Base-by-base conservation (phyloP, 2,797 vertebrate species). In the Labroides dimidiatus region DNA sequence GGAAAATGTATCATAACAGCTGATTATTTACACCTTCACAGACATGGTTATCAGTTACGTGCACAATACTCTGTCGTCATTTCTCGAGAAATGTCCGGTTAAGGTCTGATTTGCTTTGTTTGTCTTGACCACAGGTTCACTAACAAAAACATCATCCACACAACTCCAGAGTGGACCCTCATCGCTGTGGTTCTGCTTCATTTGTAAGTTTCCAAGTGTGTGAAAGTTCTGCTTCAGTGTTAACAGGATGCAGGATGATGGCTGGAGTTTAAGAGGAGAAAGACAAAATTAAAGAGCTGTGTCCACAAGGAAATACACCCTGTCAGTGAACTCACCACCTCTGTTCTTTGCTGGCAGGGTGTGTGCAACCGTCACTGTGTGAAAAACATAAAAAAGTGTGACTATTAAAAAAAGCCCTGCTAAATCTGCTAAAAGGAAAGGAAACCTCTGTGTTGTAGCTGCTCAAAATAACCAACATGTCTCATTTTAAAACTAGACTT, bases 71-170 rank as follows among this genome's bases (percentile, higher is more conserved):
- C 37, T 14, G 37, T 39, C 11, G 37, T 39, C 12, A 14, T 12
- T 12, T 39, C 13, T 19, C 1, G 11, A 20, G 15, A 51, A 30
- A 42, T 43, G 6, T 37, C 15, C 42, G 15, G 15, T 10, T 24
- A 60, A 6, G 10, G 37, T 42, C 19, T 62, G 39, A 17, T 17
- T 36, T 41, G 23, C 41, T 39, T 47, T 24, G 30, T 60, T 20
- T 83, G 12, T 75, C 4, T 53, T 44, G 37, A 47, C 41, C 50
- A 41, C 89, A 95, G 93, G 71, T 91, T 95, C 60, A 93, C 89
- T 67, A 95, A 85, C 77, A 88, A 69, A 37, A 95, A 94, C 82
- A 94, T 95, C 74, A 88, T 93, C 73, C 93, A 93, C 84, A 94
- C 90, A 86, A 72, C 77, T 77, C 90, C 92, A 15, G 92, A 93